A percentile compares a stretch with the other conserved stretches of the same genome.
These are phyloP conservation scores for Morpho deidamia DNA, from an alignment of 2,888 invertebrate species.

Conservation along the genomic window DNA sequence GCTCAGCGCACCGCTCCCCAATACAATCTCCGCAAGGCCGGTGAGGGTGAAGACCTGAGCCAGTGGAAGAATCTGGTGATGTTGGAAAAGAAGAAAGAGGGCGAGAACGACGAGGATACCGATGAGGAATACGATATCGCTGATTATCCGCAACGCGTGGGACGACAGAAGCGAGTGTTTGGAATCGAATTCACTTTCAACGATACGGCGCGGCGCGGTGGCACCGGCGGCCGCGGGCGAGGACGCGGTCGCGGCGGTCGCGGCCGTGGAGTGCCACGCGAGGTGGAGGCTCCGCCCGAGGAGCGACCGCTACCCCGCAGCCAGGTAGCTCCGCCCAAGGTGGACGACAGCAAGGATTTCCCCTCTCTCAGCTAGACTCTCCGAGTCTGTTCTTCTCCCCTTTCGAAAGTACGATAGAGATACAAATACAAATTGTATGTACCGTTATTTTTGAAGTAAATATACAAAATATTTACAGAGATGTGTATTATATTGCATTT, in stretches of 20 bases:
- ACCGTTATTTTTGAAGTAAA: conserved; percentile 79
- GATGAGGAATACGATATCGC: conserved; percentile 86
- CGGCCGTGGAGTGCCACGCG: conserved; percentile 58
- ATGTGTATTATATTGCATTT: conserved; percentile 73
- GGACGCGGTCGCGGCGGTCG: conserved; percentile 61
- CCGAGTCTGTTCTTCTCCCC: conserved; percentile 63
- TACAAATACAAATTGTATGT: conserved; percentile 77
- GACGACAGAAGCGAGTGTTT: conserved; percentile 89
- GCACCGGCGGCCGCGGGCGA: conserved; percentile 77
- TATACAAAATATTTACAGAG: conserved; percentile 77
- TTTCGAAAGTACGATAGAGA: conserved; percentile 67
- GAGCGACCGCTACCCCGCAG: conserved; percentile 54
- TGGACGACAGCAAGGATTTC: conserved; percentile 97
- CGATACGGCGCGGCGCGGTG: conserved; percentile 86
- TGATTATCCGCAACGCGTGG: conserved; percentile 91
- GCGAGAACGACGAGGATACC: conserved; percentile 80
- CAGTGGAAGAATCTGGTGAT: conserved; percentile 96
- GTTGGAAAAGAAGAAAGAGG: conserved; percentile 86
- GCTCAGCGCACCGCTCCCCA: conserved; percentile 89
- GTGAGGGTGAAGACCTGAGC: conserved; percentile 93
- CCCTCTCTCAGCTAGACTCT: conserved; percentile 90
- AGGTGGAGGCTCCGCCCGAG: conserved; percentile 43
- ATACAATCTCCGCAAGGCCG: conserved; percentile 95
- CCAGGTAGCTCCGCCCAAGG: conserved; percentile 84
- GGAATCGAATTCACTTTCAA: conserved; percentile 94